Conservation (phyloP, 2,113 vertebrate genomes). For the Chiloscyllium plagiosum region DNA sequence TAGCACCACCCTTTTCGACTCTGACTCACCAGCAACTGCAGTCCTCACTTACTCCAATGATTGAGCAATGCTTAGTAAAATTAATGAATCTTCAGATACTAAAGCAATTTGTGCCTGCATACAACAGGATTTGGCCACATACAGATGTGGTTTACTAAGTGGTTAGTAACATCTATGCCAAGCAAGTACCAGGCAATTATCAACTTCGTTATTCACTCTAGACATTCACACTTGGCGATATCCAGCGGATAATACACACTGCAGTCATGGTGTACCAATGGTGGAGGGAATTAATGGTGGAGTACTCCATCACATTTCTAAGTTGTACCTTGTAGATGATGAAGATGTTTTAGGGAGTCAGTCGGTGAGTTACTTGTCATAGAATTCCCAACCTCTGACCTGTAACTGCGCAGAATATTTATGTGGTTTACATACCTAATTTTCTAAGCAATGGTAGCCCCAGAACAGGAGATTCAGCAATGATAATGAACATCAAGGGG, state of each 20-base stretch:
- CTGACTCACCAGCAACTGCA: too few relatives aligned
- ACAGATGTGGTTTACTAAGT: background rate
- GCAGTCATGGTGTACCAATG: too few relatives aligned
- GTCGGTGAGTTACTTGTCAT: background rate
- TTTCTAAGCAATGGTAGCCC: background rate
- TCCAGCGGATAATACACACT: too few relatives aligned
- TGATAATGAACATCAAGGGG: background rate
- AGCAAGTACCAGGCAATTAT: too few relatives aligned
- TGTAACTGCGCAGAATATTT: background rate
- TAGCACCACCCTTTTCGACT: too few relatives aligned
- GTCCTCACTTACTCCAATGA: too few relatives aligned
- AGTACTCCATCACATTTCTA: background rate
- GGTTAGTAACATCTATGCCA: too few relatives aligned
- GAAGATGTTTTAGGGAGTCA: background rate
- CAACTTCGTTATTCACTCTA: background rate
- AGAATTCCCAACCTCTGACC: background rate
- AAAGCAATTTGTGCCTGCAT: background rate
- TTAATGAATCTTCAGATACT: background rate
- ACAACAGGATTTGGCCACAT: background rate
- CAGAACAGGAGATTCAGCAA: background rate
- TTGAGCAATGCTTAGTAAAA: too few relatives aligned
- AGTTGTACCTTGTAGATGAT: background rate
- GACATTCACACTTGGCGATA: background rate
- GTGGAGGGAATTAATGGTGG: too few relatives aligned
- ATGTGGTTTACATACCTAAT: background rate